phyloP scores from a whole-genome alignment of 2,113 vertebrate genomes.

The Colaptes auratus region DNA sequence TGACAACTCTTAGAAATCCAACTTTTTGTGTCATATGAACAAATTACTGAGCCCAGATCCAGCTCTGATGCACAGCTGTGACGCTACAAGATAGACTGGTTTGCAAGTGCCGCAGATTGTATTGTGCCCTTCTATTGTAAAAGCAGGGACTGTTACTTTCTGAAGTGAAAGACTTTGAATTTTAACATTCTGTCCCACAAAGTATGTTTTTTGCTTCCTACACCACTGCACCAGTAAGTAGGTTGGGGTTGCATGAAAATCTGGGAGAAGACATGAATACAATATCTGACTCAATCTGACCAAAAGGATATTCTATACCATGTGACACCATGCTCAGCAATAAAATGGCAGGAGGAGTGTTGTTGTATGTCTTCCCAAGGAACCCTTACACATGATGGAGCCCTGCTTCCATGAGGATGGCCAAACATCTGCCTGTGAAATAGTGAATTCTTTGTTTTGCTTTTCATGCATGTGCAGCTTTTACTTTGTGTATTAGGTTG shows the following conservation, averaged over 20 bases:
- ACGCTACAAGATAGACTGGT: background rate
- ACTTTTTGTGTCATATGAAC: background rate
- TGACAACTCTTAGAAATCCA: background rate
- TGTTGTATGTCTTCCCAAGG: background rate
- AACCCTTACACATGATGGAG: too few relatives aligned
- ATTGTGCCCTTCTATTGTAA: background rate
- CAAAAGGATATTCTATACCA: too few relatives aligned
- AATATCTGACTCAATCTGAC: background rate
- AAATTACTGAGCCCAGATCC: background rate
- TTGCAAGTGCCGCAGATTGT: background rate
- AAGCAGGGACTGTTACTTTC: background rate
- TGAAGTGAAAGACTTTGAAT: background rate
- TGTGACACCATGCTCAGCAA: too few relatives aligned
- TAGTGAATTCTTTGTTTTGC: background rate
- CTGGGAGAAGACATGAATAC: background rate
- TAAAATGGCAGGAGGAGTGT: background rate
- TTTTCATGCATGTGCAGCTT: background rate
- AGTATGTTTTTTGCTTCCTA: background rate
- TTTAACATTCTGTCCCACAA: background rate
- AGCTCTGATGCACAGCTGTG: background rate
- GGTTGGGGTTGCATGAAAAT: background rate
- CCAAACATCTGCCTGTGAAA: background rate
- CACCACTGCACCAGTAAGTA: background rate
- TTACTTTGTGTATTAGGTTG: background rate
- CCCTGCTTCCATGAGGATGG: background rate